Conservation (phyloP, 2,797 vertebrate species). For the Coregonus ussuriensis region DNA sequence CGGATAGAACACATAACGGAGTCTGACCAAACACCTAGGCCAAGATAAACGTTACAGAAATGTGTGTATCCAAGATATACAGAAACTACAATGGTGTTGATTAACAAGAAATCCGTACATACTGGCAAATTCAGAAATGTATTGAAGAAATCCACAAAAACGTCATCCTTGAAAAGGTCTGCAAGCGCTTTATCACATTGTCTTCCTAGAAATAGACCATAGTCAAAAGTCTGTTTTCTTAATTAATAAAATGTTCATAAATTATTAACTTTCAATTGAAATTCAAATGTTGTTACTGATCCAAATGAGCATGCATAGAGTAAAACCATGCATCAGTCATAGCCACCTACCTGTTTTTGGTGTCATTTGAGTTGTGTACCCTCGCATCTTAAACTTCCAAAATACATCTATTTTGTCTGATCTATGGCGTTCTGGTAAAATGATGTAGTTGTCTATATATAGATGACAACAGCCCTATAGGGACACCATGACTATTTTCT, state of each 20-base stretch:
- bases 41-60: background rate
- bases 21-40: slow-evolving; percentile 77
- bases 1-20: slow-evolving; percentile 65
- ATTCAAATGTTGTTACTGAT: background rate
- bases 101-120: slow-evolving; percentile 47
- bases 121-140: slow-evolving; percentile 77
- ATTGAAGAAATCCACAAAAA: slow-evolving; percentile 82
- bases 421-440: background rate
- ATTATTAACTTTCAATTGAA: background rate
- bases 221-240: background rate
- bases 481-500: background rate
- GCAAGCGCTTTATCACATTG: background rate
- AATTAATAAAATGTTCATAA: background rate
- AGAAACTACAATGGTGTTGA: too few relatives aligned
- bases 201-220: background rate
- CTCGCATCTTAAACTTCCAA: background rate
- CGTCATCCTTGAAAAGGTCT: slow-evolving; percentile 68
- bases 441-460: background rate
- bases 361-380: background rate
- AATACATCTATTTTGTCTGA: background rate
- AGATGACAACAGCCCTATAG: background rate
- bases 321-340: background rate
- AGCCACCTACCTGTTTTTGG: background rate
- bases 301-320: background rate
- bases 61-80: background rate